Base-by-base conservation (phyloP, 1,140 invertebrate species). In the Contarinia nasturtii region DNA sequence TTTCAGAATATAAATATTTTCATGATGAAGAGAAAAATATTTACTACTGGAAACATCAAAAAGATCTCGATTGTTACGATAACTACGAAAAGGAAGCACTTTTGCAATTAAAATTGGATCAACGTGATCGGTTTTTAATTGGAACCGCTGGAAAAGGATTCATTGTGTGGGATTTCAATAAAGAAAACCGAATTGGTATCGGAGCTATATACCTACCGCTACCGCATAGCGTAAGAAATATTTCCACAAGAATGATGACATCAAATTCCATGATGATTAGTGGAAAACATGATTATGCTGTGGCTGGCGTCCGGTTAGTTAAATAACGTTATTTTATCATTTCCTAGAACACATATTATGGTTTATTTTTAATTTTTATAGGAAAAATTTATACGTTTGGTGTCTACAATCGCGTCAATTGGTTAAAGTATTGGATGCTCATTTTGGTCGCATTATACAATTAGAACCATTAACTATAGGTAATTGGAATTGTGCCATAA, bases 371-470 rank as follows among this genome's bases (percentile, higher is more conserved):
- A 36, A 21, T 18, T 50, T 18, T 66, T 65, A 3, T 58, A 86
- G 93, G 51, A 95, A 96, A 66, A 93, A 86, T 67, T 67, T 98
- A 1, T 98, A 96, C 60, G 85, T 97, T 0, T 98, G 92, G 91
- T 82, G 80, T 57, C 68, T 94, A 12, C 70, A 75, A 51, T 78
- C 73, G 2, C 72, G 72, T 1, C 76, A 88, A 49, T 68, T 97
- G 46, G 75, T 95, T 1, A 95, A 97, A 69, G 75, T 88, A 5
- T 63, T 98, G 12, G 93, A 98, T 58, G 93, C 93, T 1, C 94
- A 98, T 65, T 98, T 97, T 58, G 92, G 89, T 1, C 71, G 94
- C 48, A 97, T 98, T 10, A 90, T 97, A 43, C 86, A 91, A 55
- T 66, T 97, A 44, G 80, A 85, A 51, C 76, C 87, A 1, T 60